These are phyloP conservation scores for Caenorhabditis doughertyi DNA, from an alignment of 2,888 invertebrate species.

Conservation along the genomic window DNA sequence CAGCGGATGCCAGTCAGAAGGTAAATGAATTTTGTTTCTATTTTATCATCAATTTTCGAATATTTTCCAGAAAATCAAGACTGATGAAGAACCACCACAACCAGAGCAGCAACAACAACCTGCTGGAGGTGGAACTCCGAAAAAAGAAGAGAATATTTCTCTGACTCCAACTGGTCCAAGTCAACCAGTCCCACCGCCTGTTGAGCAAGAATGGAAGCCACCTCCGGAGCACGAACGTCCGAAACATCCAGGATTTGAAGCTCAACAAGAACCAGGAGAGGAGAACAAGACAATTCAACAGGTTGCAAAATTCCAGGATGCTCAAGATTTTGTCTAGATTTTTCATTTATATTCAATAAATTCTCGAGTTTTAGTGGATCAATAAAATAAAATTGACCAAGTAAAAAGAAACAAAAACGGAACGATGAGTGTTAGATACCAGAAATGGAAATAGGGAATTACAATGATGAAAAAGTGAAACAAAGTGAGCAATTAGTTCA, in stretches of 20 bases:
- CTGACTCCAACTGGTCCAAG: conserved; percentile 1
- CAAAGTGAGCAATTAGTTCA: conserved; percentile 57
- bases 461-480: conserved; percentile 32
- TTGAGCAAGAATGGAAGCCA: conserved; percentile 29
- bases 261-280: conserved; percentile 25
- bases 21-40: neutral
- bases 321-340: conserved; percentile 39
- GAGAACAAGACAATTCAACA: conserved; percentile 50
- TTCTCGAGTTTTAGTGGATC: neutral
- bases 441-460: neutral
- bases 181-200: neutral
- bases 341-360: conserved; percentile 21
- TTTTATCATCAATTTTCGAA: too few relatives aligned
- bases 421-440: conserved; percentile 13
- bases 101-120: neutral
- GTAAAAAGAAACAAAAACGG: neutral
- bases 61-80: conserved; percentile 24
- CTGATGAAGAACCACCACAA: conserved; percentile 3
- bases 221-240: conserved; percentile 52
- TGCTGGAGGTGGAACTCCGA: neutral
- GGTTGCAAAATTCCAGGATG: conserved; percentile 26
- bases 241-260: conserved; percentile 41
- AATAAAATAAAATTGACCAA: neutral
- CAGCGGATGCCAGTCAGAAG: conserved; percentile 8
- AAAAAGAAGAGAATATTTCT: conserved; percentile 24